Evolutionary conservation across 2,888 invertebrate genomes (phyloP).

Genomic region (Cheilosia urbana): DNA sequence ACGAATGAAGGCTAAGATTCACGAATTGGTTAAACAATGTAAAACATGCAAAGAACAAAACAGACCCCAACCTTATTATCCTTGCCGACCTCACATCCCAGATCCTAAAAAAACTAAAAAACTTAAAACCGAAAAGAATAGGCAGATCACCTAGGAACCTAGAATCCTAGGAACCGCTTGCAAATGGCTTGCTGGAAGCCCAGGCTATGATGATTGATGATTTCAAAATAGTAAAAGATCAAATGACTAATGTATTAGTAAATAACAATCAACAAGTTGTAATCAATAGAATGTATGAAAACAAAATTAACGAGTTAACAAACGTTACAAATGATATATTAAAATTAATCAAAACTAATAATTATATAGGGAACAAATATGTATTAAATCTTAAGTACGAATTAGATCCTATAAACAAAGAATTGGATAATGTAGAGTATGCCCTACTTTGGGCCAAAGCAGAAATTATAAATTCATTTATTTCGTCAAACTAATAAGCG

Average conservation of each 20-base stretch:
- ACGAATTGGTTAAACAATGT: constrained; percentile 21
- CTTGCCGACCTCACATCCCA: too few species aligned
- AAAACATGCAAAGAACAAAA: constrained; percentile 7
- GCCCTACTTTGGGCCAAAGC: constrained; percentile 46
- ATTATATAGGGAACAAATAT: constrained; percentile 15
- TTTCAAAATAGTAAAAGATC: too few species aligned
- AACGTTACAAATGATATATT: constrained; percentile 29
- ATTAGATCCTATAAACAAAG: constrained; percentile 57
- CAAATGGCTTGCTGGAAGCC: too few species aligned
- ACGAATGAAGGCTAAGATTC: constrained; percentile 1
- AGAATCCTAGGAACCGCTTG: too few species aligned
- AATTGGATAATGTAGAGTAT: constrained; percentile 46
- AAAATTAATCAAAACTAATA: constrained; percentile 13
- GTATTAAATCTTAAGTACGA: constrained; percentile 43
- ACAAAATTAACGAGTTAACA: too few species aligned
- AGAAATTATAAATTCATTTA: constrained; percentile 14
- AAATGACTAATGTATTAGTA: too few species aligned
- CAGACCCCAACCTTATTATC: too few species aligned
- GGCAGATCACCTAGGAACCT: too few species aligned
- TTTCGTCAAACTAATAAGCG: constrained; percentile 37
- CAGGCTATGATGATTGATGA: too few species aligned
- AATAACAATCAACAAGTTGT: constrained; percentile 17
- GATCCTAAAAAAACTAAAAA: too few species aligned
- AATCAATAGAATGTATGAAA: background rate
- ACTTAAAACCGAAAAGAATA: too few species aligned